phyloP scores from a whole-genome alignment of 35 echinoderm and acorn worm genomes.

The Amphiura filiformis region DNA sequence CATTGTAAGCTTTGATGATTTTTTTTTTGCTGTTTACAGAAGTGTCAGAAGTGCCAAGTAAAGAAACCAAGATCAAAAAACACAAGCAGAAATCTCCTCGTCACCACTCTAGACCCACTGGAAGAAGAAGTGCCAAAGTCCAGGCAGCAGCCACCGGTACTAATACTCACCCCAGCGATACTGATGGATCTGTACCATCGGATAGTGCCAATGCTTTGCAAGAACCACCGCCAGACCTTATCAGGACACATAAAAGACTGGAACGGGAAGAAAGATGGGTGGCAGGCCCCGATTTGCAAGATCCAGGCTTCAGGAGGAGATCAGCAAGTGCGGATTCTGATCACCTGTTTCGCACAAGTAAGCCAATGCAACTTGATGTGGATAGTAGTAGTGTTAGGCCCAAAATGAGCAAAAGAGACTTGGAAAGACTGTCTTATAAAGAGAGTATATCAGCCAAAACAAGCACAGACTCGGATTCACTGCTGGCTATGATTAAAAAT shows the following conservation, averaged over 20 bases:
- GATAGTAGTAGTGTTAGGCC: neutral
- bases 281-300: neutral
- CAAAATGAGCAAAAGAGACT: neutral
- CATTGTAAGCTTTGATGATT: no score
- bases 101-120: neutral
- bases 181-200: neutral
- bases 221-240: neutral
- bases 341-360: neutral
- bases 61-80: neutral
- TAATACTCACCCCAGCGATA: neutral
- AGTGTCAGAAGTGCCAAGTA: neutral
- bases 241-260: neutral
- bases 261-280: neutral
- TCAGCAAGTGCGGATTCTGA: neutral
- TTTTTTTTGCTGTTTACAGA: neutral
- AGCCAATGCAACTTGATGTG: neutral
- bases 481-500: neutral
- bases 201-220: neutral
- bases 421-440: neutral
- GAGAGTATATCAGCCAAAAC: constrained; percentile 10
- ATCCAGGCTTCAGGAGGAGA: neutral
- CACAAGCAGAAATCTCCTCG: neutral
- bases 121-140: neutral
- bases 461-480: constrained; percentile 12
- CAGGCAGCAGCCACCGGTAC: neutral